Base-by-base conservation (phyloP, 30 jellyfish, hydroid and myxozoan species). In the Morbakka virulenta region DNA sequence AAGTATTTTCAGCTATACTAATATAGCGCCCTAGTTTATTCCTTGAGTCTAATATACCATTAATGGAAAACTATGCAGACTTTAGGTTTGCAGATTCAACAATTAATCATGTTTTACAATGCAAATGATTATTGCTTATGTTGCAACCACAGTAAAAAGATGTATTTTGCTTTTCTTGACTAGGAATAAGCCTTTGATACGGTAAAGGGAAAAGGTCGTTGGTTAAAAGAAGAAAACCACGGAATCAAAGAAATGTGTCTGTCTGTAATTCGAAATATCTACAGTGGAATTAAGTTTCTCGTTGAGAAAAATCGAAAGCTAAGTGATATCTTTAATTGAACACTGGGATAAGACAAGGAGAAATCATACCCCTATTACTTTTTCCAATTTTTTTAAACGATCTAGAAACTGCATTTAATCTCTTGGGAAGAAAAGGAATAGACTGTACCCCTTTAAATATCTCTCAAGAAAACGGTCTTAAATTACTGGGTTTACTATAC, bases 141-240 rank as follows among this genome's bases (percentile, higher is more conserved):
- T 68, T 68, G 28, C 68, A 34, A 34, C 0, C 21, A 23, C 3
- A 67, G 80, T 24, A 68, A 68, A 35, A 68, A 68, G 23, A n/a
- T 68, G 12, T 68, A 30, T 36, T 30, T 65, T 34, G 67, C 80
- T 25, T 68, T 68, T 35, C n/a, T n/a, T n/a, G 80, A 68, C 9
- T 68, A 68, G 14, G 33, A 68, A 26, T 14, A 68, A 68, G 80
- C 80, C 2, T 68, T 68, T 30, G 70, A 68, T 25, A 68, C 80
- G 35, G 80, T 68, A 23, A 34, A 67, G 80, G 47, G 80, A 34
- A 68, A 34, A n/a, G n/a, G n/a, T n/a, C n/a, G n/a, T n/a, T n/a
- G n/a, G n/a, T n/a, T n/a, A n/a, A n/a, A n/a, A 13, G 23, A 32
- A 33, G 26, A 32, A 6, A 67, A 67, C 36, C 70, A 67, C 22